Base-by-base conservation (phyloP, 1,140 invertebrate species). In the Gyrodactylus salaris region DNA sequence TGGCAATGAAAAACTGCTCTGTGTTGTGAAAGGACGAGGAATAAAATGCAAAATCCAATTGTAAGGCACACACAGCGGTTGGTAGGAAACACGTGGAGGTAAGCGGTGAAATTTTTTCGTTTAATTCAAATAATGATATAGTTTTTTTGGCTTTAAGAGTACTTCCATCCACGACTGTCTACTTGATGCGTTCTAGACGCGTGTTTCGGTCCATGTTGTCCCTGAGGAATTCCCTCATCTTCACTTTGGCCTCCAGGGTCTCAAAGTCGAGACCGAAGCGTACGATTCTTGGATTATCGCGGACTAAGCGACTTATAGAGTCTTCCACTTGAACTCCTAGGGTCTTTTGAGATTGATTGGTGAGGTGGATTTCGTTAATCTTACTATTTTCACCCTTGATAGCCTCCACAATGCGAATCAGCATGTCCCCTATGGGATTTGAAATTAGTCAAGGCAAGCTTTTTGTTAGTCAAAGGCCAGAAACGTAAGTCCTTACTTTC, bases 261-360 rank as follows among this genome's bases (percentile, higher is more conserved):
- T 95, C 91, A 77, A 96, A 87, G 83, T 90, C 87, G 76, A 97
- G 85, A 73, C 91, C 91, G 75, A 96, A 85, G 81, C 89, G 85
- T 76, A 95, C 83, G 75, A 97, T 81, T 26, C 88, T 89, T 22
- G 87, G 85, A 83, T 96, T 97, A 79, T 91, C 87, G 81, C 91
- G 89, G 74, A 97, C 86, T 76, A 93, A 82, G 78, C 88, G 86
- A 69, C 89, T 91, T 76, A 97, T 90, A 84, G 92, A 89, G 89
- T 93, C 95, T 85, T 97, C 92, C 76, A 89, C 89, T 84, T 93
- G 93, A 82, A 94, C 93, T 77, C 92, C 91, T 76, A 97, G 84
- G 74, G 93, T 87, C 83, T 88, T 26, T 68, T 72, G 77, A 19
- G 19, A 24, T 68, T 72, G 71, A 68, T 72, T 72, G 2, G 21